Conservation (phyloP, 2,113 vertebrate genomes). For the Chaetodon trifascialis region DNA sequence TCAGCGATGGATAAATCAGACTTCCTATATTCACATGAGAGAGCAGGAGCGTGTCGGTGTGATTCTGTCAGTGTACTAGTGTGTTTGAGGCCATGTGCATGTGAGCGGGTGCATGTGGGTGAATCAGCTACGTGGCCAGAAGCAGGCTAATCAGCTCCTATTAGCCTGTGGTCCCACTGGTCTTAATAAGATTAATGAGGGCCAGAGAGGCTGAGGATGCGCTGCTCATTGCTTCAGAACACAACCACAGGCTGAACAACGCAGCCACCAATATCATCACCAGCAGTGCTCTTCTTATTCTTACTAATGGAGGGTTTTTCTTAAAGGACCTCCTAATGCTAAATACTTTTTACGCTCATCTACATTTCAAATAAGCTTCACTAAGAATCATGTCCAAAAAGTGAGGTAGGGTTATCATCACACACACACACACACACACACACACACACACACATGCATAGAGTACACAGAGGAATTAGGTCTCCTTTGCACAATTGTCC, state of each 20-base stretch:
- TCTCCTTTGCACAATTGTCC: not conserved
- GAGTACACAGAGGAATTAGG: not conserved
- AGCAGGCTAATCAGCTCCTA: slow-evolving; percentile 73
- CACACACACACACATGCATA: not conserved
- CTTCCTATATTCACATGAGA: not conserved
- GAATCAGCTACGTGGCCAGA: slow-evolving; percentile 65
- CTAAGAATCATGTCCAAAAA: slow-evolving; percentile 4
- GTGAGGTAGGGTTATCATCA: not conserved
- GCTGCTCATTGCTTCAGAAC: slow-evolving; percentile 51
- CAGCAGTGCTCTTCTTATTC: not conserved
- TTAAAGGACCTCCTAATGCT: not conserved
- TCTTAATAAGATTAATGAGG: slow-evolving; percentile 78
- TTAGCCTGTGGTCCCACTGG: slow-evolving; percentile 71
- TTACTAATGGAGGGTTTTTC: slow-evolving; percentile 1
- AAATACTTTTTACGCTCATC: not conserved
- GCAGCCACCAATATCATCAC: slow-evolving; percentile 10
- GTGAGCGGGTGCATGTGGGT: slow-evolving; percentile 35
- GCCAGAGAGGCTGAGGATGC: slow-evolving; percentile 56
- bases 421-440: not conserved
- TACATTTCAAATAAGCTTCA: not conserved
- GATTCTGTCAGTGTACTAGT: slow-evolving; percentile 30
- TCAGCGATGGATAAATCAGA: not conserved
- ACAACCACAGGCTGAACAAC: slow-evolving; percentile 28
- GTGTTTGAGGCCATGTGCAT: slow-evolving; percentile 17
- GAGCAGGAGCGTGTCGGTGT: slow-evolving; percentile 28